Percentiles rank a stretch among this genome's conserved stretches.
These are phyloP conservation scores for Haliaeetus albicilla DNA, from an alignment of 2,797 vertebrate species.

Conservation along the genomic window DNA sequence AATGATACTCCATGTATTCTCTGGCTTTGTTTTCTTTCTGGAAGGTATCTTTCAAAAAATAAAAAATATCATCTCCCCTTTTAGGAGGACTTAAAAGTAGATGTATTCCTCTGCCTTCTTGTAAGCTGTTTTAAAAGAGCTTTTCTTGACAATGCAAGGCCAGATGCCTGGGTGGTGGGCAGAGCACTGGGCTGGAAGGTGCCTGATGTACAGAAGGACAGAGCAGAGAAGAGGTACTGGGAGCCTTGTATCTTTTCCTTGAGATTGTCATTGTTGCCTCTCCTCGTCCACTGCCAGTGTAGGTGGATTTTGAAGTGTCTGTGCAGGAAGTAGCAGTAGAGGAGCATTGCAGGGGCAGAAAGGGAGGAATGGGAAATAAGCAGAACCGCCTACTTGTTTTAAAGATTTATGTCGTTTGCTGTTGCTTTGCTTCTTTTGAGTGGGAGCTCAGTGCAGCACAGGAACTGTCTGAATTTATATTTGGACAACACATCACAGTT, in stretches of 20 bases:
- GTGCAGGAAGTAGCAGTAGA: background rate
- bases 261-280: background rate
- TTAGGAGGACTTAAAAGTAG: background rate
- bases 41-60: background rate
- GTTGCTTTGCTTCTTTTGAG: background rate
- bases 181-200: background rate
- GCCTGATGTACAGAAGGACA: background rate
- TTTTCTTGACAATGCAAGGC: background rate
- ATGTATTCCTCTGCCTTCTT: background rate
- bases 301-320: background rate
- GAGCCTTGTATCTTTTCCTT: background rate
- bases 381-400: background rate
- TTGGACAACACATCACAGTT: background rate
- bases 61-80: background rate
- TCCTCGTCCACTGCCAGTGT: background rate
- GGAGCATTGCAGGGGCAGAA: background rate
- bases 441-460: slow-evolving; percentile 21
- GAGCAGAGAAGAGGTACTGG: background rate
- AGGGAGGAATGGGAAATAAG: background rate
- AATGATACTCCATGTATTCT: fast-evolving
- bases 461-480: slow-evolving; percentile 13
- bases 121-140: background rate
- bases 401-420: background rate
- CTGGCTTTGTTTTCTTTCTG: background rate
- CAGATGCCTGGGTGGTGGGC: background rate